phyloP scores from a whole-genome alignment of 92 coral and sea anemone species.

The Ricordea florida region DNA sequence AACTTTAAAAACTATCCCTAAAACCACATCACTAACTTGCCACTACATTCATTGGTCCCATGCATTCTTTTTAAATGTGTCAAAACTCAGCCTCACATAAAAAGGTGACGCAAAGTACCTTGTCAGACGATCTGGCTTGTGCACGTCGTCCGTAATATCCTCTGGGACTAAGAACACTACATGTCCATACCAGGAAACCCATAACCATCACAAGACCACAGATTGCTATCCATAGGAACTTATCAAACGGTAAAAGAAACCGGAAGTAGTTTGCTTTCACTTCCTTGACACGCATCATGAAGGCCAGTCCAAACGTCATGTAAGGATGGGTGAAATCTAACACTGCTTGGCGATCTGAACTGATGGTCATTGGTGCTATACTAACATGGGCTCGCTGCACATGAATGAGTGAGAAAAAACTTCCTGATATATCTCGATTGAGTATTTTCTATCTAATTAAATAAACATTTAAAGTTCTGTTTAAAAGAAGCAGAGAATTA shows the following conservation, averaged over 20 bases:
- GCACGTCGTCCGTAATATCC: slow-evolving; percentile 64
- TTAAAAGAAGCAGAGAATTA: too few relatives aligned
- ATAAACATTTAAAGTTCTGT: too few relatives aligned
- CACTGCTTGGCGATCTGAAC: slow-evolving; percentile 68
- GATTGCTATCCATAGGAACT: slow-evolving; percentile 62
- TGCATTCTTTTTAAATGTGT: background rate
- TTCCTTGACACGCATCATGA: slow-evolving; percentile 68
- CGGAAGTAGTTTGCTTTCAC: slow-evolving; percentile 69
- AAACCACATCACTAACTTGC: too few relatives aligned
- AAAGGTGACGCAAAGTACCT: too few relatives aligned
- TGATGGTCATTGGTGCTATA: slow-evolving; percentile 79
- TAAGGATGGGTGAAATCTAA: slow-evolving; percentile 83
- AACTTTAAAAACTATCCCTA: too few relatives aligned
- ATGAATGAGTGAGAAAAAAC: too few relatives aligned
- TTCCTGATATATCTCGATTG: too few relatives aligned
- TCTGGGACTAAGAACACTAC: slow-evolving; percentile 66
- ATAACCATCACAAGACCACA: slow-evolving; percentile 50
- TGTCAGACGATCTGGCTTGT: background rate
- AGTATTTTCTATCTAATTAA: too few relatives aligned
- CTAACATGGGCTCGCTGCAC: slow-evolving; percentile 56
- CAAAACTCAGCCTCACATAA: too few relatives aligned
- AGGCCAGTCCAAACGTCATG: slow-evolving; percentile 79
- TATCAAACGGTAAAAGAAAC: slow-evolving; percentile 57
- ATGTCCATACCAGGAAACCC: slow-evolving; percentile 52
- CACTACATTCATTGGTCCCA: too few relatives aligned